phyloP scores from a whole-genome alignment of 1,140 invertebrate genomes.

The Nixonia krombeini region DNA sequence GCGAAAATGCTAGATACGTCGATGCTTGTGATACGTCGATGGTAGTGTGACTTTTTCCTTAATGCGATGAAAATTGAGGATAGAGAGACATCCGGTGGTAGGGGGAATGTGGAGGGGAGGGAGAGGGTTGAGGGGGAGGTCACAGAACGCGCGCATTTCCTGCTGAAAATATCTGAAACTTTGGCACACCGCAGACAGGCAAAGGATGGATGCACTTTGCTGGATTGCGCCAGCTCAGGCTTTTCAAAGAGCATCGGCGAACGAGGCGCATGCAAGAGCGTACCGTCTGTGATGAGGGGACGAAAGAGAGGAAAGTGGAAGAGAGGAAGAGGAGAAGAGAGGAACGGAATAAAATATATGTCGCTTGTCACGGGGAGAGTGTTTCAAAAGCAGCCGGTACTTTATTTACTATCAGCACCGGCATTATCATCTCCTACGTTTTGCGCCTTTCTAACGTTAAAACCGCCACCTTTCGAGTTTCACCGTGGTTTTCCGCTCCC shows the following conservation, averaged over 20 bases:
- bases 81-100: too few species aligned
- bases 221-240: slow-evolving; percentile 24
- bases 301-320: too few species aligned
- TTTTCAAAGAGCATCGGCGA: slow-evolving; percentile 4
- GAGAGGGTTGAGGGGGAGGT: too few species aligned
- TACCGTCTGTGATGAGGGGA: slow-evolving; percentile 4
- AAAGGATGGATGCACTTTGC: slow-evolving; percentile 23
- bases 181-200: slow-evolving; percentile 8
- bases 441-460: slow-evolving; percentile 1
- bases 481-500: not conserved
- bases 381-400: slow-evolving; percentile 26
- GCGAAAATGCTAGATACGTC: too few species aligned
- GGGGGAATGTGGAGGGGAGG: too few species aligned
- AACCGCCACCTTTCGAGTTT: slow-evolving; percentile 15
- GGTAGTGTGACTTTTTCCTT: not conserved
- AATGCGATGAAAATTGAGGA: too few species aligned
- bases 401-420: slow-evolving; percentile 11
- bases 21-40: too few species aligned
- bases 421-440: slow-evolving; percentile 8
- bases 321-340: slow-evolving; percentile 14
- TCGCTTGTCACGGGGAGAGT: slow-evolving; percentile 9
- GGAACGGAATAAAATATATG: too few species aligned
- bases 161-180: slow-evolving; percentile 15
- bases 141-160: too few species aligned
- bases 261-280: too few species aligned